phyloP scores from a whole-genome alignment of 1,140 invertebrate species.

The Lepeophtheirus salmonis region DNA sequence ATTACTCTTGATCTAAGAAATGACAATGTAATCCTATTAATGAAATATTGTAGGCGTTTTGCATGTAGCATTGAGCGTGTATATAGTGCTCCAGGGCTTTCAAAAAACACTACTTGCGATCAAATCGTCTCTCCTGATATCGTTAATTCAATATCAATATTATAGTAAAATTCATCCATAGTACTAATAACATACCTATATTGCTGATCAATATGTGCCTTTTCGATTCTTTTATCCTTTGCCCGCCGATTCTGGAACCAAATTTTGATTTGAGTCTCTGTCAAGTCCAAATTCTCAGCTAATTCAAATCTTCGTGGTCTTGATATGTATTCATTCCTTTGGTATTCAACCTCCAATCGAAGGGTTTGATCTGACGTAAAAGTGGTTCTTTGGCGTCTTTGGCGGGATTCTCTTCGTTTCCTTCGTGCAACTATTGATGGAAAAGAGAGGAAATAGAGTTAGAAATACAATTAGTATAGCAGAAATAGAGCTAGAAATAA shows the following conservation, averaged over 20 bases:
- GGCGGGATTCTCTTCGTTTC: slow-evolving; percentile 59
- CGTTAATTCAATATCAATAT: too few relatives aligned
- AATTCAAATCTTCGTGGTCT: slow-evolving; percentile 62
- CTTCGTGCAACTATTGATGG: slow-evolving; percentile 49
- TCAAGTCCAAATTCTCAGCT: slow-evolving; percentile 55
- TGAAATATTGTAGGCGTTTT: too few relatives aligned
- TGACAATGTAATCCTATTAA: too few relatives aligned
- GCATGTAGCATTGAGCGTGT: too few relatives aligned
- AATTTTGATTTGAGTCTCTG: slow-evolving; percentile 81
- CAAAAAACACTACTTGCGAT: too few relatives aligned
- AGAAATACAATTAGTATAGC: too few relatives aligned
- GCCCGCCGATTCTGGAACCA: slow-evolving; percentile 92
- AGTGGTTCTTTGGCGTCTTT: slow-evolving; percentile 71
- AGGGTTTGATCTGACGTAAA: slow-evolving; percentile 84
- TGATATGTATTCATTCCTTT: slow-evolving; percentile 73
- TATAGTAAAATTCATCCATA: too few relatives aligned
- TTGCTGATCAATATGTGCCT: slow-evolving; percentile 80
- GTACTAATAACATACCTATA: slow-evolving; percentile 66
- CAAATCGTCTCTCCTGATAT: too few relatives aligned
- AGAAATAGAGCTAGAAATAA: too few relatives aligned
- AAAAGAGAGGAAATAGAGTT: slow-evolving; percentile 12
- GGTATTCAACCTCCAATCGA: slow-evolving; percentile 71
- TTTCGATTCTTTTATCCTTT: slow-evolving; percentile 87
- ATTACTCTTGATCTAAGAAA: too few relatives aligned
- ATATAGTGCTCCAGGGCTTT: too few relatives aligned